phyloP scores from a whole-genome alignment of 2,888 invertebrate species.

The Crioceris asparagi region DNA sequence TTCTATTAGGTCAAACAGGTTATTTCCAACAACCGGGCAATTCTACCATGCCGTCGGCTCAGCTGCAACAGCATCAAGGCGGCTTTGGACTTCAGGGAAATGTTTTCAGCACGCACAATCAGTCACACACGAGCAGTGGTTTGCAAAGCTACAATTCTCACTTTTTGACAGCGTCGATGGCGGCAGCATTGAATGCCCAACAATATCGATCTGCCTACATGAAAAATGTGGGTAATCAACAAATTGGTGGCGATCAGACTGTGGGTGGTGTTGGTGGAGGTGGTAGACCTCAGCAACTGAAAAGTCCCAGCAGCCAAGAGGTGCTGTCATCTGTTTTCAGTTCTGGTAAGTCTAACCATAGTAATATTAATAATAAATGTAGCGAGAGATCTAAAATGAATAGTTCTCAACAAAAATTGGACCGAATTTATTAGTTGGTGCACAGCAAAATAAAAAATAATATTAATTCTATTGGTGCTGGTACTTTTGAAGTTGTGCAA shows the following conservation, averaged over 20 bases:
- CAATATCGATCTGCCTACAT: conserved; percentile 48
- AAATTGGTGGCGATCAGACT: conserved; percentile 31
- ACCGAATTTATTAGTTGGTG: too few relatives aligned
- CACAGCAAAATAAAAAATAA: too few relatives aligned
- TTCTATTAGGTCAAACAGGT: conserved; percentile 40
- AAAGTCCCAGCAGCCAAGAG: conserved; percentile 45
- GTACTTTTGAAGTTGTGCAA: too few relatives aligned
- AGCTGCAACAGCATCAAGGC: conserved; percentile 36
- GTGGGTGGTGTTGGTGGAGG: too few relatives aligned
- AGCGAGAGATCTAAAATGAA: too few relatives aligned
- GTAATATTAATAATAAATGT: too few relatives aligned
- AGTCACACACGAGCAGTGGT: conserved; percentile 39
- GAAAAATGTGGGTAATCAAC: conserved; percentile 30
- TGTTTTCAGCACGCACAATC: conserved; percentile 39
- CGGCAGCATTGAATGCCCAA: conserved; percentile 49
- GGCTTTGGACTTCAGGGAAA: conserved; percentile 42
- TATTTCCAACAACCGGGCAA: conserved; percentile 42
- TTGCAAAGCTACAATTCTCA: conserved; percentile 43
- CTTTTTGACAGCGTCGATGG: conserved; percentile 51
- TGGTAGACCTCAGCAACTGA: conserved; percentile 43
- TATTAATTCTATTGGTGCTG: too few relatives aligned
- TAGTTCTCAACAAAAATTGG: too few relatives aligned
- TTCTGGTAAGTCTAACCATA: too few relatives aligned
- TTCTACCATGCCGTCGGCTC: conserved; percentile 38
- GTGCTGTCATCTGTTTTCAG: conserved; percentile 47